A percentile compares a stretch with the other conserved stretches of the same genome.
Conservation (phyloP, 2,797 vertebrate genomes). For the Peromyscus melanophrys region DNA sequence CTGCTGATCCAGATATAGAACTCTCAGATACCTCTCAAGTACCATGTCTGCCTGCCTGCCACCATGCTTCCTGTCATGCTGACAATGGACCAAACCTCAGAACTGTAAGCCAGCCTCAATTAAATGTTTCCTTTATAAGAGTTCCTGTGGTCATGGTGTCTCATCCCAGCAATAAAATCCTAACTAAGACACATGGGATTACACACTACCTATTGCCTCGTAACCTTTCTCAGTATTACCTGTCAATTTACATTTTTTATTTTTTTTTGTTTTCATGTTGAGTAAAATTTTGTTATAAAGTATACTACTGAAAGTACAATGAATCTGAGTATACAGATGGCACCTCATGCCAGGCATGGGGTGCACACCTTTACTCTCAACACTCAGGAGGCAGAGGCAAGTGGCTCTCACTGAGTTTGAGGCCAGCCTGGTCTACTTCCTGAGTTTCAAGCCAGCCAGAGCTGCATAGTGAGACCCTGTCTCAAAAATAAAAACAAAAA, state of each 20-base stretch:
- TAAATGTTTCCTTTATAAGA: neutral
- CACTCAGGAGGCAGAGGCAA: neutral
- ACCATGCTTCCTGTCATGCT: neutral
- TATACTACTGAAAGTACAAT: neutral
- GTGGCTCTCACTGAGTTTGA: neutral
- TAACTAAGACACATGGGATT: neutral
- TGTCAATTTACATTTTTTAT: neutral
- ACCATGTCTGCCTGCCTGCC: too few relatives aligned
- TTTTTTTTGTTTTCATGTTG: conserved; percentile 21
- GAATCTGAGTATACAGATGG: neutral
- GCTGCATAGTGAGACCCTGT: neutral
- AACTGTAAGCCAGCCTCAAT: neutral
- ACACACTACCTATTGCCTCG: rapidly evolving
- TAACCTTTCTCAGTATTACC: neutral
- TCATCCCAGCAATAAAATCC: neutral
- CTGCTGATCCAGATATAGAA: neutral
- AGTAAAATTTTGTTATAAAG: neutral
- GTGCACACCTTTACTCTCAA: neutral
- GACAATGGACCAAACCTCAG: neutral
- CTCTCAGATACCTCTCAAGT: neutral
- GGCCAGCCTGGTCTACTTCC: neutral
- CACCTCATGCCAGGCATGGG: neutral
- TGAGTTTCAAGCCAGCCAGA: neutral
- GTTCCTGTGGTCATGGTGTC: neutral
- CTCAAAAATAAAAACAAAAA: neutral